Evolutionary conservation across 2,113 vertebrate genomes (phyloP).

Genomic region (Sterna hirundo): DNA sequence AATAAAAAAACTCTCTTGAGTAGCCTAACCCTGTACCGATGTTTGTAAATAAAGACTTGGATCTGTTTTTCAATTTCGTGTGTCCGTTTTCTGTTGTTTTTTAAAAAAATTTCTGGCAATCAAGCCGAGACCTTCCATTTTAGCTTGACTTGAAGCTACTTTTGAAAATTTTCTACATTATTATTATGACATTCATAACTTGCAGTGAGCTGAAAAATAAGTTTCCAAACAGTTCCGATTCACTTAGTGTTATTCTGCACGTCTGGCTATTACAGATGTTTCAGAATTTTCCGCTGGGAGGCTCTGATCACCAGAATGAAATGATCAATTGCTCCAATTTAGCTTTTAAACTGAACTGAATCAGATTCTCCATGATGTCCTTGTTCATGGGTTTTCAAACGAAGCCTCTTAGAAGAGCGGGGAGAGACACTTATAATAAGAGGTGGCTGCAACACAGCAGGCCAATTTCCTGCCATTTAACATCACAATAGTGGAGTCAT

Average conservation of each 20-base stretch:
- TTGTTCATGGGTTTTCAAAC: neutral
- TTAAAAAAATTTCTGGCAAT: neutral
- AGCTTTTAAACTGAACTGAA: neutral
- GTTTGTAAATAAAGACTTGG: neutral
- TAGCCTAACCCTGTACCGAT: neutral
- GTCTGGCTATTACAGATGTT: neutral
- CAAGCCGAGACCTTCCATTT: neutral
- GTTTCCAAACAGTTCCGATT: neutral
- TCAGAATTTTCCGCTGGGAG: neutral
- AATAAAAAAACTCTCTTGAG: neutral
- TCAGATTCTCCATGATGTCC: neutral
- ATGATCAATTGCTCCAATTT: conserved; percentile 8
- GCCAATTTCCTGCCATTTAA: conserved; percentile 16
- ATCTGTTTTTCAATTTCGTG: neutral
- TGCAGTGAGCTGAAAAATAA: neutral
- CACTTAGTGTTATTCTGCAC: neutral
- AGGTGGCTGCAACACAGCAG: neutral
- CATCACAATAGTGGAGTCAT: neutral
- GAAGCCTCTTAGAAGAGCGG: neutral
- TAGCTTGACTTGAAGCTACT: neutral
- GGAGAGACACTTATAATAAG: neutral
- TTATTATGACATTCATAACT: neutral
- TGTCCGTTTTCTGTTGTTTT: neutral
- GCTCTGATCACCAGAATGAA: neutral
- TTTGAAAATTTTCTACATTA: neutral